Percentiles rank a stretch among this genome's conserved stretches.
Evolutionary conservation across 2,113 vertebrate species (phyloP).

Genomic region (Leucopsar rothschildi): DNA sequence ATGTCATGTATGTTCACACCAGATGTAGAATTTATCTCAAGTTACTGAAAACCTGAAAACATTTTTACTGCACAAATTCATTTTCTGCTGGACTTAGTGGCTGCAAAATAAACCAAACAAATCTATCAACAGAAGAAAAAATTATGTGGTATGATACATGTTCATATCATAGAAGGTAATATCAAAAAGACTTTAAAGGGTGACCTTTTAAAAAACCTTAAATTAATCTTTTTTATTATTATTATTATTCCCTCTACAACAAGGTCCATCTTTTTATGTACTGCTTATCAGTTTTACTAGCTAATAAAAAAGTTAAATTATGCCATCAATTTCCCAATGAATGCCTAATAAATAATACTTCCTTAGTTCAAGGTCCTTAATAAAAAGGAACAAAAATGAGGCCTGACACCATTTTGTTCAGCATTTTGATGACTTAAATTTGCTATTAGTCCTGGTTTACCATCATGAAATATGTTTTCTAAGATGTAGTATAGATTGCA

Average conservation of each 20-base stretch:
- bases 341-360: slow-evolving; percentile 46
- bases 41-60: neutral
- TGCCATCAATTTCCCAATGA: slow-evolving; percentile 31
- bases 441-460: neutral
- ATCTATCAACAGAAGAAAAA: neutral
- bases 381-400: neutral
- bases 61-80: neutral
- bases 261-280: slow-evolving; percentile 43
- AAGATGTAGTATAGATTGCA: neutral
- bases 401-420: neutral
- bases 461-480: neutral
- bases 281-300: slow-evolving; percentile 53
- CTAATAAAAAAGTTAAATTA: slow-evolving; percentile 48
- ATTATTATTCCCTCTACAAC: slow-evolving; percentile 7
- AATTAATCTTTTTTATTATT: slow-evolving; percentile 16
- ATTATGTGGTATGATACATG: neutral
- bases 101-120: neutral
- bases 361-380: neutral
- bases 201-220: slow-evolving; percentile 41
- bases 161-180: neutral
- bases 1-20: fast-evolving
- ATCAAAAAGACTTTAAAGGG: neutral
- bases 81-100: neutral
- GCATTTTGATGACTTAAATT: neutral
- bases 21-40: neutral